Base-by-base conservation (phyloP, 2,888 invertebrate species). In the Germaria angustata region DNA sequence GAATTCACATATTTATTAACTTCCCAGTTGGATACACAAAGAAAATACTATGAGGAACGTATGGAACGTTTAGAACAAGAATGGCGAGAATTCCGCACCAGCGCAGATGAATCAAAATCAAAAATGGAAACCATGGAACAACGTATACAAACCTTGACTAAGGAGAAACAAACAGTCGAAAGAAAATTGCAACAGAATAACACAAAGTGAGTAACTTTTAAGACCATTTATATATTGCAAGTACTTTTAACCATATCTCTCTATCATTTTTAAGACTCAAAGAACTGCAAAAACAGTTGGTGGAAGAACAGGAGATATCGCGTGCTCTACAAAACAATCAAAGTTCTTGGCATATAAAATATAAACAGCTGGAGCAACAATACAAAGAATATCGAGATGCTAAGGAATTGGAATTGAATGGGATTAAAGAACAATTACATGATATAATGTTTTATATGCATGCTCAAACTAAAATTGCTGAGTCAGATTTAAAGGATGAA, bases 401-500 rank as follows among this genome's bases (percentile, higher is more conserved):
- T 93, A 93, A 93, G 85, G 93, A 93, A 72, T 87, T 91, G 57
- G 95, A 98, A 93, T 93, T 98, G n/a, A 86, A 91, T 0, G 97
- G 98, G 20, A 92, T 99, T 34, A 95, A 95, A 85, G 99, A 99
- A 87, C 98, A 99, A 92, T 93, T 99, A 8, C 93, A 97, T 39
- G 99, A 99, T 92, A 93, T 99, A 61, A 98, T 99, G 98, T 98
- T 99, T 92, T 98, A 96, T 90, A 94, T 99, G 87, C 97, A 98
- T 86, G 98, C 98, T 0, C 96, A 96, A 89, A 88, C 87, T 61
- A 88, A 90, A 81, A 90, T 92, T 81, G 89, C 90, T 24, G 89
- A 88, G 53, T 90, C 91, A 0, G 91, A 92, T 80, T 83, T 89
- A 36, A 87, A 89, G 75, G 90, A 90, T 76, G 90, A 90, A 85